These are phyloP conservation scores for Lutjanus argentimaculatus DNA, from an alignment of 2,797 vertebrate species.

Conservation along the genomic window DNA sequence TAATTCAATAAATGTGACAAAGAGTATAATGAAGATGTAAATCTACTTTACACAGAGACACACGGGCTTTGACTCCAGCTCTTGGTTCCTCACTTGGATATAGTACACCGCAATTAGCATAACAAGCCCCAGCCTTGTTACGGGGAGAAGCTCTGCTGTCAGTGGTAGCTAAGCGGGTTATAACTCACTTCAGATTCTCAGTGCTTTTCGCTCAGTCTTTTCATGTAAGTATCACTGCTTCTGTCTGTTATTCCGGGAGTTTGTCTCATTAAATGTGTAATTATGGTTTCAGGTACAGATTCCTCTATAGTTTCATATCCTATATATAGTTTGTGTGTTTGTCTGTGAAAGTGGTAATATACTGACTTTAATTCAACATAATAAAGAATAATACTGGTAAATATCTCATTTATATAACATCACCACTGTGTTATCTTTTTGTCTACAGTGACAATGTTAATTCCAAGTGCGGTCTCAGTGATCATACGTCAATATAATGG, in stretches of 20 bases:
- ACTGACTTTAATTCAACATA: not conserved
- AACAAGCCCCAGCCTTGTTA: constrained; percentile 55
- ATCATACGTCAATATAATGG: too few relatives aligned
- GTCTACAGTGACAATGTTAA: too few relatives aligned
- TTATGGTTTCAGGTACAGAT: constrained; percentile 42
- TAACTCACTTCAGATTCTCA: constrained; percentile 43
- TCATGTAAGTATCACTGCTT: constrained; percentile 39
- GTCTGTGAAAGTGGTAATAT: not conserved
- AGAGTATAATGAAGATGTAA: constrained; percentile 50
- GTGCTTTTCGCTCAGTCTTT: constrained; percentile 37
- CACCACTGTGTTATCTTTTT: too few relatives aligned
- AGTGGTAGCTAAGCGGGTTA: constrained; percentile 54
- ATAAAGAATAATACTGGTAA: not conserved
- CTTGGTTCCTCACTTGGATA: constrained; percentile 43
- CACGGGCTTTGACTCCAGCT: constrained; percentile 26
- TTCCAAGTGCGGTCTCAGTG: too few relatives aligned
- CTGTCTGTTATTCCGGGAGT: constrained; percentile 29
- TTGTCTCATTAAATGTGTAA: constrained; percentile 47
- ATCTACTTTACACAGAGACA: constrained; percentile 41
- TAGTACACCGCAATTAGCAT: constrained; percentile 59
- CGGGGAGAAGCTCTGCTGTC: constrained; percentile 61
- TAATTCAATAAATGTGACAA: constrained; percentile 42
- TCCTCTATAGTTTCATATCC: constrained; percentile 1
- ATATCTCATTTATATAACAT: too few relatives aligned
- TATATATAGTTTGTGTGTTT: not conserved